A percentile compares a stretch with the other conserved stretches of the same genome.
These are phyloP conservation scores for Sitodiplosis mosellana DNA, from an alignment of 1,140 invertebrate species.

Conservation along the genomic window DNA sequence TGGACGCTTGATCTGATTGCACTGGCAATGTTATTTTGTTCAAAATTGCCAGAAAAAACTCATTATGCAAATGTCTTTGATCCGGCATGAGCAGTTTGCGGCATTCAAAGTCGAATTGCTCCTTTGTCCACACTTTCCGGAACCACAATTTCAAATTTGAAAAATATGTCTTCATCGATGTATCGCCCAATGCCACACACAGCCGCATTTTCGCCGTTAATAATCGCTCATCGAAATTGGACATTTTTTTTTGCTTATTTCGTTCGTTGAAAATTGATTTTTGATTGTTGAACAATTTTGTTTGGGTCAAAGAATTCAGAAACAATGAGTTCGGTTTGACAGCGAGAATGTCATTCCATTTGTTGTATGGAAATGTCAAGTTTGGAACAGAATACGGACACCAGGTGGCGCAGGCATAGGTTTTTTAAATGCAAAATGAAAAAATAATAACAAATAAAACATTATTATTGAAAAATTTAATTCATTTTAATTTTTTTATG, in stretches of 20 bases:
- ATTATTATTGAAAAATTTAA: neutral
- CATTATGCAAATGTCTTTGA: conserved; percentile 62
- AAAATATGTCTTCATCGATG: conserved; percentile 28
- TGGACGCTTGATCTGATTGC: conserved; percentile 23
- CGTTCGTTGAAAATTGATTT: neutral
- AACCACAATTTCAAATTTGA: conserved; percentile 53
- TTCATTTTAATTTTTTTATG: neutral
- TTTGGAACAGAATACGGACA: too few relatives aligned
- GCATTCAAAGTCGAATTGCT: conserved; percentile 61
- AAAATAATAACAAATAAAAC: neutral
- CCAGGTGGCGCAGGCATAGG: too few relatives aligned
- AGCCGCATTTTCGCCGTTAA: too few relatives aligned
- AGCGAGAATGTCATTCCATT: neutral
- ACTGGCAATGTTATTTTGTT: conserved; percentile 52
- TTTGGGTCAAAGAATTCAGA: neutral
- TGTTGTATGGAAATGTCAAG: too few relatives aligned
- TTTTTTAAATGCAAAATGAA: neutral
- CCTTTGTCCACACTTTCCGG: conserved; percentile 53
- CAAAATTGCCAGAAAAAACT: conserved; percentile 59
- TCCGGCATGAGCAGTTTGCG: conserved; percentile 45
- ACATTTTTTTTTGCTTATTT: too few relatives aligned
- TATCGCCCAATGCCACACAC: too few relatives aligned
- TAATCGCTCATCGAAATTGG: too few relatives aligned
- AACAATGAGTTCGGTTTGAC: too few relatives aligned
- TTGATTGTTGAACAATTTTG: neutral